Evolutionary conservation across 2,113 vertebrate genomes (phyloP).

Genomic region (Cyprinus carpio): DNA sequence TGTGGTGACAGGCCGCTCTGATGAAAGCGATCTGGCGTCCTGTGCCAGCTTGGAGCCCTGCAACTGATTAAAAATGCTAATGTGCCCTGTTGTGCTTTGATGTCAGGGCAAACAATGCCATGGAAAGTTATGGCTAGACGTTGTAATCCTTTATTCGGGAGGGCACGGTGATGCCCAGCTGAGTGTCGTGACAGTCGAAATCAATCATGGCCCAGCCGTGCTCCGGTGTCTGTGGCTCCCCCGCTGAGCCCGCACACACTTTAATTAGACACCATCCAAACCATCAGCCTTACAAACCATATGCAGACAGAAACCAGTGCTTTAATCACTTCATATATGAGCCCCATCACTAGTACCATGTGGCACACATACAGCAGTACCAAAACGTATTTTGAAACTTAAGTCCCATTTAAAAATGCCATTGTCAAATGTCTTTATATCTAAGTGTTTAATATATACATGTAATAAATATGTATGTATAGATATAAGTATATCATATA

Average conservation of each 20-base stretch:
- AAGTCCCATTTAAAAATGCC: background rate
- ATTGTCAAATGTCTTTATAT: background rate
- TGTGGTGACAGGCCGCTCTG: conserved; percentile 40
- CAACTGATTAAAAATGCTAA: conserved; percentile 80
- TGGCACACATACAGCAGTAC: background rate
- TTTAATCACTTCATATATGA: conserved; percentile 1
- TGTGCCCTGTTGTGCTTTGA: conserved; percentile 74
- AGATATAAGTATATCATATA: too few species aligned
- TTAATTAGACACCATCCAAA: conserved; percentile 67
- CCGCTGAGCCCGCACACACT: conserved; percentile 50
- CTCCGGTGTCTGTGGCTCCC: conserved; percentile 61
- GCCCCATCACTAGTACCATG: background rate
- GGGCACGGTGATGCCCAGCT: conserved; percentile 66
- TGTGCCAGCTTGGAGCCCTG: conserved; percentile 65
- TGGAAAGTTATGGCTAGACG: conserved; percentile 73
- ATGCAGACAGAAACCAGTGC: background rate
- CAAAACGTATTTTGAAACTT: background rate
- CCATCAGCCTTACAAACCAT: background rate
- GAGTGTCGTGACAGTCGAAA: conserved; percentile 71
- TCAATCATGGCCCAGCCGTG: conserved; percentile 70
- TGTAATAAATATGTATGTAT: too few species aligned
- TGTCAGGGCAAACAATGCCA: conserved; percentile 72
- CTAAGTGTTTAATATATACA: too few species aligned
- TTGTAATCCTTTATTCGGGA: conserved; percentile 71
- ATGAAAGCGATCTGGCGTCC: conserved; percentile 69